Evolutionary conservation across 2,888 invertebrate genomes (phyloP), one percentile per base, ranked within the genome.

Genomic region (Adelognathus sp.): DNA sequence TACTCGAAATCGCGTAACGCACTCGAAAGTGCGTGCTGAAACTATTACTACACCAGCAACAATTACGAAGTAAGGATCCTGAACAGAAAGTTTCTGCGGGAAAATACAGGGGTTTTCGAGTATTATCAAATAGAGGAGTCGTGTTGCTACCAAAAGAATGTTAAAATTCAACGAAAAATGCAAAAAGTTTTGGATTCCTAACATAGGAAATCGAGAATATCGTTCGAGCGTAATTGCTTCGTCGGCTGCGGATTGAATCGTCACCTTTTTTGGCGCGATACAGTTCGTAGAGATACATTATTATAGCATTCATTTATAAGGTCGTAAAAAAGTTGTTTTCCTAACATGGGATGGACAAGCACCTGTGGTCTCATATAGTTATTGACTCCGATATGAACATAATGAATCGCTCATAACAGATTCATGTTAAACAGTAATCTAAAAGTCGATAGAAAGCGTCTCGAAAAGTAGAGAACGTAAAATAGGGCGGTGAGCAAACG

Each of bases 221-320:
- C n/a, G n/a, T n/a, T n/a, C n/a, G 36, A 24, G 24, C 29, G n/a
- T 5, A 1, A 24, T 44, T 21, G 16, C 46, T 31, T 11, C 16
- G 14, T 46, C 63, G 18, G 29, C 29, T 16, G 44, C 29, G 24
- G 31, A 63, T 63, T 31, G 54, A 54, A 3, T 9, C n/a, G 31
- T n/a, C 5, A 6, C 52, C 44, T 36, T 64, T 73, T 64, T 73
- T 64, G 46, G 64, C 39, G 64, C 56, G 64, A 33, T 54, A 24
- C 18, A 56, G 56, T 64, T 58, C 6, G 3, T 44, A 46, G 29
- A 18, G 27, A n/a, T 24, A 14, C 21, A 18, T 56, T 36, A 21
- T 33, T 7, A 29, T 52, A 14, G 6, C 18, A 16, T 14, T 21
- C 1, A 36, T 61, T 29, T 54, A 54, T 52, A 71, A 61, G 52